Percentiles rank a stretch among this genome's conserved stretches.
phyloP scores from a whole-genome alignment of 2,888 invertebrate species.

The Chymomyza amoena region DNA sequence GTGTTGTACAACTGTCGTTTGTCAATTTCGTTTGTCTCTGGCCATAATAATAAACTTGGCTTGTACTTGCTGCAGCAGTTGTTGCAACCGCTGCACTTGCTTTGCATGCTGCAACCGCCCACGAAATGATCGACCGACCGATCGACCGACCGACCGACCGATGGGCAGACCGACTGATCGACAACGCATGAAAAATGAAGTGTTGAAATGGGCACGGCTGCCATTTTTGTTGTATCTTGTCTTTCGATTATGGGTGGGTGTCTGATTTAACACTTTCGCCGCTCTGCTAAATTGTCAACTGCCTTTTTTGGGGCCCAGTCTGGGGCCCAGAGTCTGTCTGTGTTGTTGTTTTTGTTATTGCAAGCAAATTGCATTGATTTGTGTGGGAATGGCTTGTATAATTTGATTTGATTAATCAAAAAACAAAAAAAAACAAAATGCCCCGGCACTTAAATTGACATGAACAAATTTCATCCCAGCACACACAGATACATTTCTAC shows the following conservation, averaged over 20 bases:
- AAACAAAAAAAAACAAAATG: not conserved
- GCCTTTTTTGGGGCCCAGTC: conserved; percentile 37
- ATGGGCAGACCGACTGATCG: too few species aligned
- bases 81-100: conserved; percentile 29
- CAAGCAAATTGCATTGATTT: conserved; percentile 66
- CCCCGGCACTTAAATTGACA: not conserved
- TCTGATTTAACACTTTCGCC: conserved; percentile 68
- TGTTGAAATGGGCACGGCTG: conserved; percentile 47
- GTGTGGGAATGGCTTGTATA: conserved; percentile 68
- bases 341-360: conserved; percentile 13
- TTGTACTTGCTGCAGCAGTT: conserved; percentile 2
- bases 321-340: not conserved
- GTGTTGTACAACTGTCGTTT: conserved; percentile 25
- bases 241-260: conserved; percentile 63
- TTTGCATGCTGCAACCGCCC: conserved; percentile 57
- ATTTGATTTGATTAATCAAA: conserved; percentile 73
- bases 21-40: conserved; percentile 17
- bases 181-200: conserved; percentile 17
- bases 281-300: conserved; percentile 38
- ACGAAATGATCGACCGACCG: conserved; percentile 12
- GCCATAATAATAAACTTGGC: not conserved
- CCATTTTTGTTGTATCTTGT: conserved; percentile 44
- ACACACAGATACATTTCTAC: not conserved
- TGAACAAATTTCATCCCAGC: conserved; percentile 54
- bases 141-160: not conserved